phyloP scores from a whole-genome alignment of 2,113 vertebrate genomes.

The Gobio gobio region DNA sequence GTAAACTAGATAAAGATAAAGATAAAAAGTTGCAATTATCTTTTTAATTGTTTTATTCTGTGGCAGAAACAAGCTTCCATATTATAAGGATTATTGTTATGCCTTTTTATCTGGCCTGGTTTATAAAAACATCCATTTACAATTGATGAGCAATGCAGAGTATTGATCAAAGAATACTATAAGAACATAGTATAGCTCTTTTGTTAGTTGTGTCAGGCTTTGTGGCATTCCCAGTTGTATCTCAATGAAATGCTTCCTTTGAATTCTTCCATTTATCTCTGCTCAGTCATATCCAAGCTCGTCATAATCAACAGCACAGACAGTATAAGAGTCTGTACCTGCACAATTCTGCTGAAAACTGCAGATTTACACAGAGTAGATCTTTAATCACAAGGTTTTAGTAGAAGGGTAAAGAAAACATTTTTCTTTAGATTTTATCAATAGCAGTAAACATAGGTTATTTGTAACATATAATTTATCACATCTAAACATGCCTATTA shows the following conservation, averaged over 20 bases:
- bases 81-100: not conserved
- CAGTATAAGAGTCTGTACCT: not conserved
- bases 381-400: not conserved
- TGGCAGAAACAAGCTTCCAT: no score
- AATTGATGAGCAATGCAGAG: slow-evolving; percentile 12
- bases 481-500: not conserved
- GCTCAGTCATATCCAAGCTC: not conserved
- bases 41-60: no score
- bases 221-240: not conserved
- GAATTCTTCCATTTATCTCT: not conserved
- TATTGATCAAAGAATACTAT: not conserved
- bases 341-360: not conserved
- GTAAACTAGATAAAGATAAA: no score
- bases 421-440: not conserved
- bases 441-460: not conserved
- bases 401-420: not conserved
- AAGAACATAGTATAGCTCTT: slow-evolving; percentile 7
- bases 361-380: not conserved
- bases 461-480: not conserved
- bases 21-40: no score
- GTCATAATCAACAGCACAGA: not conserved
- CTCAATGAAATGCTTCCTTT: not conserved
- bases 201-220: not conserved
- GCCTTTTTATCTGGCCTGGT: slow-evolving; percentile 8
- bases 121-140: slow-evolving; percentile 27